Evolutionary conservation across 2,113 vertebrate genomes (phyloP), one percentile per base, ranked within the genome.

Genomic region (Pycnonotus jocosus): DNA sequence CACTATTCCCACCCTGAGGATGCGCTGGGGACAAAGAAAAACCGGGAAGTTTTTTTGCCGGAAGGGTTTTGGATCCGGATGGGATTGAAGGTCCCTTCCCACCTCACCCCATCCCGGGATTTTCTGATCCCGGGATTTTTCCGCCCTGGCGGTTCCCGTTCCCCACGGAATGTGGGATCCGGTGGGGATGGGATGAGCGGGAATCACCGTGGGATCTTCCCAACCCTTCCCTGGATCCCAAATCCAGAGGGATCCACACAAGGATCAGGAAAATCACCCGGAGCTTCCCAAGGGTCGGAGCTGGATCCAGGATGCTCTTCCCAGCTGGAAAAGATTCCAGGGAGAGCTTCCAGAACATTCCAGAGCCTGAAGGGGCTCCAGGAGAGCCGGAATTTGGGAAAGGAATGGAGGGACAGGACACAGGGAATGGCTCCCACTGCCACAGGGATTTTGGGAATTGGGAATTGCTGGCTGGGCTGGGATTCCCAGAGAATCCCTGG

Each of bases 161-260:
- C 30, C 48, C 40, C 23, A 5, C 0, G 40, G 50, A 65, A 47
- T 56, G 23, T 13, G 54, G 42, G 71, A 44, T 44, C 44, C 44
- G 7, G 42, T 19, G 44, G 44, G 44, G 44, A 18, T 44, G 44
- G 44, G 44, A 48, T 23, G 21, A 48, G 58, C 1, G 7, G 50
- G 50, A 62, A 38, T 73, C 31, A 2, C 18, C 0, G 0, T 6
- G 58, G 58, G 60, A 45, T 22, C 58, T 44, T 66, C 77, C 53
- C 84, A 31, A 16, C n/a, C 33, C 16, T 37, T 23, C 50, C 15
- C 31, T 33, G 1, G 33, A 2, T 20, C 0, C 0, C 38, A 28
- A 10, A n/a, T 38, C 20, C 45, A 45, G 45, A 10, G 20, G 45
- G 45, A 45, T 20, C 45, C 20, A 21, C 50, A 17, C 7, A 6